phyloP scores from a whole-genome alignment of 2,113 vertebrate genomes.

The Apteryx mantelli region DNA sequence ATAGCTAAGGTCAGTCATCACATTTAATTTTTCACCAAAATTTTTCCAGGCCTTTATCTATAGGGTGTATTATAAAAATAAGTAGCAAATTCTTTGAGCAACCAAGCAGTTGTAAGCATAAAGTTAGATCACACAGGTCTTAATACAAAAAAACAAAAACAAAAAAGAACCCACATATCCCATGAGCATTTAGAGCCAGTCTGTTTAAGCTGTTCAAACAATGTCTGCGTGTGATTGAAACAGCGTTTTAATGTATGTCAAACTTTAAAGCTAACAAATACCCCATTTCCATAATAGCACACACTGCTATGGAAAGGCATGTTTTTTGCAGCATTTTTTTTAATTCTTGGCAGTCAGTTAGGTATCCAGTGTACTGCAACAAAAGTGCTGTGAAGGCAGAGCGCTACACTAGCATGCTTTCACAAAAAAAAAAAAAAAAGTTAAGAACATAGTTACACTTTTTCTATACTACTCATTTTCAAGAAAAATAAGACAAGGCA shows the following conservation, averaged over 20 bases:
- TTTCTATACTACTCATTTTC: rapidly evolving
- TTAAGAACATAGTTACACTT: not conserved
- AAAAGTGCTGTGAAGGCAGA: not conserved
- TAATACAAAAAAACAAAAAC: too few species aligned
- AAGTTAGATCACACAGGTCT: not conserved
- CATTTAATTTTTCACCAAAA: not conserved
- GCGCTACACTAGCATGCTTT: rapidly evolving
- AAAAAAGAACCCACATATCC: too few species aligned
- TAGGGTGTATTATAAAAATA: not conserved
- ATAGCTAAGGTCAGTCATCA: not conserved
- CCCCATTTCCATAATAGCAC: not conserved
- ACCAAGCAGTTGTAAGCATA: not conserved
- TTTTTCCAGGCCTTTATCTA: not conserved
- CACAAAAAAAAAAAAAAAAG: rapidly evolving
- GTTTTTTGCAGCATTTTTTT: not conserved
- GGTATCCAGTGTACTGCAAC: not conserved
- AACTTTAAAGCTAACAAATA: not conserved
- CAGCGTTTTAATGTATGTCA: not conserved
- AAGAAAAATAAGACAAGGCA: not conserved
- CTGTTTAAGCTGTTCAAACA: not conserved
- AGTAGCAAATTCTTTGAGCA: not conserved
- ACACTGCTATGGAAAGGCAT: not conserved
- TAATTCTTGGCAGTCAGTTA: not conserved
- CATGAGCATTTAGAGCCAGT: not conserved
- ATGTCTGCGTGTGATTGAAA: not conserved